Conservation (phyloP, 2,797 vertebrate genomes). For the Schizothorax lantsangensis region DNA sequence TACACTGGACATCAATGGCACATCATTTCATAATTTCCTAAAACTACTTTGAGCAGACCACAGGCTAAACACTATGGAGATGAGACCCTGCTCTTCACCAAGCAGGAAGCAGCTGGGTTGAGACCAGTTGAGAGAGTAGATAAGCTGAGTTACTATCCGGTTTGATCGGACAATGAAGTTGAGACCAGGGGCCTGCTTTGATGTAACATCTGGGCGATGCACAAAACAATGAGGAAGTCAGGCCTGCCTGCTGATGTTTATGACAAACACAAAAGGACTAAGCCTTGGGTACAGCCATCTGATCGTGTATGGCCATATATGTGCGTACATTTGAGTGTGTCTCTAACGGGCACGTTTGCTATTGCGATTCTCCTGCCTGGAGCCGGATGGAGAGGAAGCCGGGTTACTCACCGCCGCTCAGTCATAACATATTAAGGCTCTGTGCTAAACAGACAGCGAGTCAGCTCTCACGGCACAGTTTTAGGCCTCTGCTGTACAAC, state of each 20-base stretch:
- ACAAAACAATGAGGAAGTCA: conserved; percentile 28
- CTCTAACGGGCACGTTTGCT: neutral
- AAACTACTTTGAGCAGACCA: neutral
- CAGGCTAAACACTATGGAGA: neutral
- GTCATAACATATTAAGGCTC: conserved; percentile 50
- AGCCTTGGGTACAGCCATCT: conserved; percentile 24
- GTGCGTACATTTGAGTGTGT: conserved; percentile 28
- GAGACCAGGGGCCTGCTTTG: conserved; percentile 24
- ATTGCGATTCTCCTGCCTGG: conserved; percentile 19
- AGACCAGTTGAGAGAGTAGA: neutral
- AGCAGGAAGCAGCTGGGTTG: neutral
- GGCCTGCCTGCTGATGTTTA: neutral
- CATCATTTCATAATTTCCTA: neutral
- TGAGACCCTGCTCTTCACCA: neutral
- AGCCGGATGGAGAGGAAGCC: conserved; percentile 28
- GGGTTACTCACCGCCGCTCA: conserved; percentile 39
- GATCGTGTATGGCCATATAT: conserved; percentile 5
- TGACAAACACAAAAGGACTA: conserved; percentile 28
- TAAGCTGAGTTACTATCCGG: conserved; percentile 35
- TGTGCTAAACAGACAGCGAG: conserved; percentile 43
- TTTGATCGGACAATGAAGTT: conserved; percentile 18
- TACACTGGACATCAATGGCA: neutral
- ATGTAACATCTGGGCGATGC: conserved; percentile 22
- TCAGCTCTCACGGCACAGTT: conserved; percentile 38
- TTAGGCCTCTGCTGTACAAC: neutral